Conservation (phyloP, 2,797 vertebrate genomes). For the Trematomus bernacchii region DNA sequence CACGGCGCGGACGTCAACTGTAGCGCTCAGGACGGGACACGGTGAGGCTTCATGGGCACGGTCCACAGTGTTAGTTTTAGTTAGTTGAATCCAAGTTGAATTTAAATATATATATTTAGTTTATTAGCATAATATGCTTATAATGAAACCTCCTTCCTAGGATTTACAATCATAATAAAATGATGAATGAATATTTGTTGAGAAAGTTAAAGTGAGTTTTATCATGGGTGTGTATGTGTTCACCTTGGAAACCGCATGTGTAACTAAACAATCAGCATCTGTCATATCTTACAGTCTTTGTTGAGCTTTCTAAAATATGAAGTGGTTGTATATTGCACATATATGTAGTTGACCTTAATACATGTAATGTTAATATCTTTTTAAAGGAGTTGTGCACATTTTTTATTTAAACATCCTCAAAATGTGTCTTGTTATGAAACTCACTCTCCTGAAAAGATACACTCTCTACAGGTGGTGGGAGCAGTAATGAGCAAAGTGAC, state of each 20-base stretch:
- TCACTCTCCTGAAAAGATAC: not conserved
- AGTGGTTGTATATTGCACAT: not conserved
- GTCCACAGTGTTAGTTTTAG: not conserved
- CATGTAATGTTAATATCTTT: not conserved
- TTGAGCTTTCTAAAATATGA: not conserved
- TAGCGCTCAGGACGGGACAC: constrained; percentile 96
- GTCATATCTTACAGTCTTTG: not conserved
- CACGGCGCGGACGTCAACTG: constrained; percentile 98
- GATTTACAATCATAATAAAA: too few relatives aligned
- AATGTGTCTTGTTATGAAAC: not conserved
- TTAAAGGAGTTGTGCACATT: not conserved
- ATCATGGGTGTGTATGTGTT: not conserved
- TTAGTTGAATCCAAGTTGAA: not conserved
- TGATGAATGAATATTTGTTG: too few relatives aligned
- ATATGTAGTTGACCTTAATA: not conserved
- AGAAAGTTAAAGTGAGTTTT: not conserved
- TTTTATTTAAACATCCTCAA: not conserved
- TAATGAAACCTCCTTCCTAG: too few relatives aligned
- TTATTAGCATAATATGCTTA: too few relatives aligned
- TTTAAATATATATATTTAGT: too few relatives aligned
- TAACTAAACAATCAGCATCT: not conserved
- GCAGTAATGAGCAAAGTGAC: not conserved
- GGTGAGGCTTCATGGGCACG: constrained; percentile 80
- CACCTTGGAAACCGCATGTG: not conserved
- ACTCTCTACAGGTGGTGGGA: not conserved